A percentile compares a stretch with the other conserved stretches of the same genome.
Conservation (phyloP, 2,888 invertebrate genomes). For the Brachyptera risi region DNA sequence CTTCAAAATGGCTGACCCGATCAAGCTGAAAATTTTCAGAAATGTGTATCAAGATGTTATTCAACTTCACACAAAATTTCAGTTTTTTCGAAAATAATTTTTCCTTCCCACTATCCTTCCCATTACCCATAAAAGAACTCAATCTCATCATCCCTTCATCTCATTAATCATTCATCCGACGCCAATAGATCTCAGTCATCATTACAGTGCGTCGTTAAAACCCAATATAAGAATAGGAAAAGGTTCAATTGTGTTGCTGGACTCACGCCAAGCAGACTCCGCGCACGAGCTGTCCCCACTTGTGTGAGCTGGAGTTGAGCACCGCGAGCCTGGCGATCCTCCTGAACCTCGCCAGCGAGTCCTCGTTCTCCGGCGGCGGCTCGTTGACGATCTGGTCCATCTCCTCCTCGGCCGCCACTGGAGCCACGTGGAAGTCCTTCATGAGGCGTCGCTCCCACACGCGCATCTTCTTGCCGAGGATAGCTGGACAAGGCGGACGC, state of each 20-base stretch:
- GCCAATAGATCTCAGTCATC: too few relatives aligned
- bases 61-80: too few relatives aligned
- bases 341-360: slow-evolving; percentile 62
- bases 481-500: slow-evolving; percentile 55
- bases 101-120: too few relatives aligned
- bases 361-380: slow-evolving; percentile 52
- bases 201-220: too few relatives aligned
- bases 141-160: too few relatives aligned
- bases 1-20: too few relatives aligned
- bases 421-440: slow-evolving; percentile 84
- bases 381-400: slow-evolving; percentile 40
- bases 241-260: background rate
- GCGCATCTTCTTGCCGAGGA: slow-evolving; percentile 70
- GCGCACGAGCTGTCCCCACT: slow-evolving; percentile 69
- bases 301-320: slow-evolving; percentile 62
- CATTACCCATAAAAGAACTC: too few relatives aligned
- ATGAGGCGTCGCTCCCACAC: slow-evolving; percentile 84
- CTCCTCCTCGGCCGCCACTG: slow-evolving; percentile 61
- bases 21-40: too few relatives aligned
- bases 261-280: slow-evolving; percentile 56
- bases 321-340: slow-evolving; percentile 72
- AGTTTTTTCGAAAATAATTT: too few relatives aligned
- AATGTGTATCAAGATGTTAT: too few relatives aligned
- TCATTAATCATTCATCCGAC: too few relatives aligned
- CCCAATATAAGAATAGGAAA: too few relatives aligned